These are phyloP conservation scores for Lomographa bimaculata DNA, from an alignment of 2,888 invertebrate species.

Conservation along the genomic window DNA sequence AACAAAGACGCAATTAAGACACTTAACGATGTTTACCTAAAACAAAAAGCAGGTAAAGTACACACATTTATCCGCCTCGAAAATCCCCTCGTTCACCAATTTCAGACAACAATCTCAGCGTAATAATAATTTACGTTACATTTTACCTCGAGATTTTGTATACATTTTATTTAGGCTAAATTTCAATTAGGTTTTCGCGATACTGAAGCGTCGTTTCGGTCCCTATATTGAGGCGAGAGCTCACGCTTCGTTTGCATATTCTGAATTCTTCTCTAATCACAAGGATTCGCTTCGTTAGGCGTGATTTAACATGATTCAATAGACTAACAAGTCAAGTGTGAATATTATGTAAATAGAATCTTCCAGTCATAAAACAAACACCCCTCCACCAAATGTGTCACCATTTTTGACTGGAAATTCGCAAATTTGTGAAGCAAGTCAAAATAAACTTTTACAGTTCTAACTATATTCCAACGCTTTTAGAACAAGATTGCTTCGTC, in stretches of 20 bases:
- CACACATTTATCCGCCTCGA: too few species aligned
- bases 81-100: constrained; percentile 1
- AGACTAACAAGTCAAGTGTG: constrained; percentile 17
- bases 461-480: too few species aligned
- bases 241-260: constrained; percentile 10
- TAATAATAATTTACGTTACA: constrained; percentile 11
- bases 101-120: constrained; percentile 4
- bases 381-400: too few species aligned
- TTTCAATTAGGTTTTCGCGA: constrained; percentile 10
- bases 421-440: too few species aligned
- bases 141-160: constrained; percentile 5
- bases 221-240: constrained; percentile 6
- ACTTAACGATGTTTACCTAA: too few species aligned
- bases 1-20: too few species aligned
- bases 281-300: constrained; percentile 11
- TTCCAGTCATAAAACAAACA: too few species aligned
- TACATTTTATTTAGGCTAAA: constrained; percentile 2
- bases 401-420: too few species aligned
- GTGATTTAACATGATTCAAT: constrained; percentile 6
- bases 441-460: too few species aligned
- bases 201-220: constrained; percentile 8
- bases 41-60: too few species aligned
- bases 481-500: too few species aligned
- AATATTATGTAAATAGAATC: not conserved
- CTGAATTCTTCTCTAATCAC: constrained; percentile 3